phyloP scores from a whole-genome alignment of 2,113 vertebrate species.

The Lamprotornis superbus region DNA sequence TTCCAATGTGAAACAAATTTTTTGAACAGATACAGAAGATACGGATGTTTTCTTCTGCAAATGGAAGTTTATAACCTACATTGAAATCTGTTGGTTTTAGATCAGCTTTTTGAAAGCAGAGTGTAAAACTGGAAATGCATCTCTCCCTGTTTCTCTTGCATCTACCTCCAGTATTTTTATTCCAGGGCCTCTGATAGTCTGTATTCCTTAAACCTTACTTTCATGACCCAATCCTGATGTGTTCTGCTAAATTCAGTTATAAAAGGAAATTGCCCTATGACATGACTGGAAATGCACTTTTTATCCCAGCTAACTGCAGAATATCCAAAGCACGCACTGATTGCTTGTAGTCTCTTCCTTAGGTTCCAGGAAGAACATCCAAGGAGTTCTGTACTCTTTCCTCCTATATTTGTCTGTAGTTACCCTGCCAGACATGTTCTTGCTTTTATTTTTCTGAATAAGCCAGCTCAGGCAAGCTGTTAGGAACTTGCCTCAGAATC shows the following conservation, averaged over 20 bases:
- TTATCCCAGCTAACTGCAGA: not conserved
- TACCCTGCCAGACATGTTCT: not conserved
- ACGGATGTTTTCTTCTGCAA: conserved; percentile 43
- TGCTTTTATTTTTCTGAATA: not conserved
- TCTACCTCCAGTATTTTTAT: not conserved
- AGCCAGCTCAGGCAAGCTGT: not conserved
- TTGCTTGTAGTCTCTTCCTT: not conserved
- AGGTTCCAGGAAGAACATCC: not conserved
- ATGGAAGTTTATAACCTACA: not conserved
- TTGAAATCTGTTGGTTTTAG: not conserved
- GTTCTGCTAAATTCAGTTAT: not conserved
- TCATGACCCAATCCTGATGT: not conserved
- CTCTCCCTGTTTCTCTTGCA: not conserved
- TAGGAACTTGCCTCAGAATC: not conserved
- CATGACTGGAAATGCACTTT: not conserved
- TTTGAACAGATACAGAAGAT: not conserved
- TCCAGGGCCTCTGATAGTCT: not conserved
- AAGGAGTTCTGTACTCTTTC: not conserved
- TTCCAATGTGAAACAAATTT: not conserved
- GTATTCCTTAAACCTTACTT: not conserved
- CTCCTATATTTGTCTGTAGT: not conserved
- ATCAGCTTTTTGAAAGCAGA: not conserved
- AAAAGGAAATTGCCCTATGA: not conserved
- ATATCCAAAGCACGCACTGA: not conserved
- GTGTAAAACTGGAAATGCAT: not conserved